Evolutionary conservation across 1,140 invertebrate genomes (phyloP).

Genomic region (Thaumatotibia leucotreta): DNA sequence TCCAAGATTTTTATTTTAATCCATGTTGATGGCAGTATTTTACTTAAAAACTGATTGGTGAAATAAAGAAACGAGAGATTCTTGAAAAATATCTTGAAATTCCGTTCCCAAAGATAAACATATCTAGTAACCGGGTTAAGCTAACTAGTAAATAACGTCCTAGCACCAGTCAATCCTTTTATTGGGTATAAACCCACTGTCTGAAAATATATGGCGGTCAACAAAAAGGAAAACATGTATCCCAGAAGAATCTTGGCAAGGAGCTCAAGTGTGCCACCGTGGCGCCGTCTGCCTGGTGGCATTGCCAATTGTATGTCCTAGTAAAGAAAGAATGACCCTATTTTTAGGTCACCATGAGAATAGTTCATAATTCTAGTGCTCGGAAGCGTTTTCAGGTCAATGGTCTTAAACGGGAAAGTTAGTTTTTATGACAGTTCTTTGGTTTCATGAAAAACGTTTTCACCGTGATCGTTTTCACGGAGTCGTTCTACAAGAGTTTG

Average conservation of each 20-base stretch:
- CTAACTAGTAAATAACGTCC: neutral
- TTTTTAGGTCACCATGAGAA: conserved; percentile 3
- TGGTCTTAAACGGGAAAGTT: neutral
- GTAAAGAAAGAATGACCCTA: conserved; percentile 21
- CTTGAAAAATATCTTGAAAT: no score
- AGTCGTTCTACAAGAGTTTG: no score
- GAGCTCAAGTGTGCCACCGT: conserved; percentile 35
- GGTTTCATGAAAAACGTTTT: no score
- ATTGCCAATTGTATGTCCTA: conserved; percentile 39
- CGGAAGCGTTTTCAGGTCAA: neutral
- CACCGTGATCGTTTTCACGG: no score
- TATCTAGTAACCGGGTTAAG: neutral
- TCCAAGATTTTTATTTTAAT: no score
- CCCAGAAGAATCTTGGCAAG: conserved; percentile 34
- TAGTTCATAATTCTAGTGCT: neutral
- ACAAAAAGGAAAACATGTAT: conserved; percentile 10
- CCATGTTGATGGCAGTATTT: no score
- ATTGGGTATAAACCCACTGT: neutral
- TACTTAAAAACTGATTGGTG: no score
- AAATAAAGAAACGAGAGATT: no score
- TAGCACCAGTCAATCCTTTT: neutral
- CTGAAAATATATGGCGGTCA: conserved; percentile 2
- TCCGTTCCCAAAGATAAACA: neutral
- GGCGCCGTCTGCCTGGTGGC: conserved; percentile 34
- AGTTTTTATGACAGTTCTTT: neutral